Conservation (phyloP, 2,888 invertebrate genomes). For the Pantelozetes paolii region DNA sequence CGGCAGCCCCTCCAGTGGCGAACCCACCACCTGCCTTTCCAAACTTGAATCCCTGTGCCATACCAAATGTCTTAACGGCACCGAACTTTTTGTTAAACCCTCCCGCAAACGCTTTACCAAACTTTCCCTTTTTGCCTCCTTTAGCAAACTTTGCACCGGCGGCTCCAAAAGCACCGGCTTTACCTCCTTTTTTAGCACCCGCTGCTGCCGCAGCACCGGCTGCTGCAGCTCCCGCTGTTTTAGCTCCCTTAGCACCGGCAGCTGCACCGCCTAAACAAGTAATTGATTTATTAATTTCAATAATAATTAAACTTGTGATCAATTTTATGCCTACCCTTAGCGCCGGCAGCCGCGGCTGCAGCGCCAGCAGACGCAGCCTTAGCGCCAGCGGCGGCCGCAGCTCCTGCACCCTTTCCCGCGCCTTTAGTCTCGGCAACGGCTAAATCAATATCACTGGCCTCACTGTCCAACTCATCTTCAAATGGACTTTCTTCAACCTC, state of each 20-base stretch:
- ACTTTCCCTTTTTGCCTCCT: conserved; percentile 29
- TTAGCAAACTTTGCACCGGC: conserved; percentile 35
- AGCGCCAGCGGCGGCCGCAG: background rate
- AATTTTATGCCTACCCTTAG: no score
- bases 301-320: no score
- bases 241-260: conserved; percentile 31
- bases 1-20: conserved; percentile 35
- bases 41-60: conserved; percentile 40
- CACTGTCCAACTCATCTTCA: conserved; percentile 26
- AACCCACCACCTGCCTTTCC: conserved; percentile 32
- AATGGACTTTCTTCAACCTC: background rate
- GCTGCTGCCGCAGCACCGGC: conserved; percentile 29
- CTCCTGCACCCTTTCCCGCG: background rate
- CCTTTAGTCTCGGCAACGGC: background rate
- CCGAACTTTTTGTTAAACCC: conserved; percentile 38
- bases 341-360: conserved; percentile 28
- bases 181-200: conserved; percentile 5
- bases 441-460: conserved; percentile 13
- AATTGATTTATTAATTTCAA: no score
- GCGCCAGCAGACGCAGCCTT: conserved; percentile 11
- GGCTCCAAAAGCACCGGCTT: conserved; percentile 34
- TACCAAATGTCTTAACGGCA: conserved; percentile 26
- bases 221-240: conserved; percentile 32
- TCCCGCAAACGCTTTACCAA: conserved; percentile 28
- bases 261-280: conserved; percentile 8